Conservation (phyloP, 2,888 invertebrate genomes). For the Troilus luridus region DNA sequence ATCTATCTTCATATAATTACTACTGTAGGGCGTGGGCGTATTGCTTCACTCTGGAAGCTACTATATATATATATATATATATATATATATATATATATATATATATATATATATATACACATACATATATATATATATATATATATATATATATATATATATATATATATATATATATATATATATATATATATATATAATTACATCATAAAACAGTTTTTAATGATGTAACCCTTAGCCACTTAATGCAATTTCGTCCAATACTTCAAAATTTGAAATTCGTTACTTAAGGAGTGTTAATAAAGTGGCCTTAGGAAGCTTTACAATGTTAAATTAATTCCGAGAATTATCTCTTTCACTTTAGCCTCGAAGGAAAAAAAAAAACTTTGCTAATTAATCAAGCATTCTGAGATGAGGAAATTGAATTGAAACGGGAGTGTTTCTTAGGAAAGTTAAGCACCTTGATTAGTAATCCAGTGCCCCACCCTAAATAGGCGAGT, state of each 20-base stretch:
- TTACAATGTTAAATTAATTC: background rate
- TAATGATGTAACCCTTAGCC: too few relatives aligned
- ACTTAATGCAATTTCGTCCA: background rate
- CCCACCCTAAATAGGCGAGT: background rate
- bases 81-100: too few relatives aligned
- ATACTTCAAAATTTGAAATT: background rate
- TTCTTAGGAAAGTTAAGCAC: background rate
- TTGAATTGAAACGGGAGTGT: background rate
- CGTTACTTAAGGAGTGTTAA: background rate
- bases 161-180: too few relatives aligned
- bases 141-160: too few relatives aligned
- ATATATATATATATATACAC: too few relatives aligned
- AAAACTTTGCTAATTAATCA: conserved; percentile 21
- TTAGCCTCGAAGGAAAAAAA: background rate
- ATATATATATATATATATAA: too few relatives aligned
- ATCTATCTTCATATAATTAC: too few relatives aligned
- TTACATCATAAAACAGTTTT: too few relatives aligned
- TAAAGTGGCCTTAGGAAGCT: background rate
- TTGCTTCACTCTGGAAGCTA: too few relatives aligned
- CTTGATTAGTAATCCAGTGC: background rate
- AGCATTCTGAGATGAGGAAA: conserved; percentile 12
- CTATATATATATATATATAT: too few relatives aligned
- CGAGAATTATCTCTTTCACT: background rate
- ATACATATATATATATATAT: too few relatives aligned
- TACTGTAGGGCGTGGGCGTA: too few relatives aligned